A percentile compares a stretch with the other conserved stretches of the same genome.
These are phyloP conservation scores for Lasioglossum morio DNA, from an alignment of 2,888 invertebrate genomes.

Conservation along the genomic window DNA sequence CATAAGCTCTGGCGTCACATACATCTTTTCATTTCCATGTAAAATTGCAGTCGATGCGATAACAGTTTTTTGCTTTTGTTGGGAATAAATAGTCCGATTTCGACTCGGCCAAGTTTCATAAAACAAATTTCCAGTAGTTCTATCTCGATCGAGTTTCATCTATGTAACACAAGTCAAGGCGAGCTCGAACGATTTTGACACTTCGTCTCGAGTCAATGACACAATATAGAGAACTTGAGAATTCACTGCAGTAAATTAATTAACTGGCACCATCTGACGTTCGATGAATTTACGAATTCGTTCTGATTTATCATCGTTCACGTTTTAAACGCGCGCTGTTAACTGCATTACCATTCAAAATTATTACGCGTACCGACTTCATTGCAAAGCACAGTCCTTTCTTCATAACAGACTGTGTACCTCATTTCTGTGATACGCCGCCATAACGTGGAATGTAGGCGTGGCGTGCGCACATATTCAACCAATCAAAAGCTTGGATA, in stretches of 20 bases:
- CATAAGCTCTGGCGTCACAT: constrained; percentile 67
- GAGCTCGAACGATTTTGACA: constrained; percentile 70
- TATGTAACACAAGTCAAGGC: constrained; percentile 17
- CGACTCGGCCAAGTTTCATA: neutral
- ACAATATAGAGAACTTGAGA: constrained; percentile 57
- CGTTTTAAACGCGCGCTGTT: constrained; percentile 35
- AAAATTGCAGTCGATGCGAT: constrained; percentile 20
- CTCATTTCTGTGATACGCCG: constrained; percentile 63
- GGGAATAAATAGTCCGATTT: constrained; percentile 25
- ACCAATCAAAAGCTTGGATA: constrained; percentile 56
- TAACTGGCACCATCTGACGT: constrained; percentile 29
- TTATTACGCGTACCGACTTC: constrained; percentile 53
- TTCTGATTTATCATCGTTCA: constrained; percentile 48
- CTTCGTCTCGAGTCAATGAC: constrained; percentile 77
- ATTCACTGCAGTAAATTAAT: constrained; percentile 57
- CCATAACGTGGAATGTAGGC: constrained; percentile 68
- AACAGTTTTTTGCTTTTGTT: constrained; percentile 38
- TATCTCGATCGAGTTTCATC: constrained; percentile 19
- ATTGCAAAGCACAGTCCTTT: constrained; percentile 58
- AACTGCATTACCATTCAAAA: constrained; percentile 41
- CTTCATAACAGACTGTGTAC: constrained; percentile 59
- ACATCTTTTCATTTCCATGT: constrained; percentile 57
- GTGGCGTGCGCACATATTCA: constrained; percentile 52
- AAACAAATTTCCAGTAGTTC: constrained; percentile 24
- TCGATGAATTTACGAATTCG: constrained; percentile 4